phyloP scores from a whole-genome alignment of 2,888 invertebrate genomes.

The Sericinus montela region DNA sequence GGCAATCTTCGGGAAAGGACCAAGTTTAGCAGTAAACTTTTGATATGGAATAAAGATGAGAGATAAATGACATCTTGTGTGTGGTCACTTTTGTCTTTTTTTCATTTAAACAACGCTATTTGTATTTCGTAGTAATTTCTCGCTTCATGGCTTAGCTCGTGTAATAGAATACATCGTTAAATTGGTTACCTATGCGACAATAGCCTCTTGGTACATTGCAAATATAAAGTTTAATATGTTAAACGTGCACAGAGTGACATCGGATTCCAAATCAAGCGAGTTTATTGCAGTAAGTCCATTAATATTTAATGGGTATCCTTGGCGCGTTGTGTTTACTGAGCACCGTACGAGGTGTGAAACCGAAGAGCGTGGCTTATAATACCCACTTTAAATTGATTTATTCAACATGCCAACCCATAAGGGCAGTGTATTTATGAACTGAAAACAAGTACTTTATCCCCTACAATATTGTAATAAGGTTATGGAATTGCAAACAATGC shows the following conservation, averaged over 20 bases:
- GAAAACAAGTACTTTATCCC: conserved; percentile 7
- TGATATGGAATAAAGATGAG: too few relatives aligned
- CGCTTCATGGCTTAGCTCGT: background rate
- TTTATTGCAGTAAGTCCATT: conserved; percentile 38
- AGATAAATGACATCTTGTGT: too few relatives aligned
- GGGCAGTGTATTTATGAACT: conserved; percentile 10
- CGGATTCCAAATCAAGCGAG: conserved; percentile 37
- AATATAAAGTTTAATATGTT: conserved; percentile 20
- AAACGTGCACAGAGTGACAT: conserved; percentile 29
- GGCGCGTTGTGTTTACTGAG: conserved; percentile 43
- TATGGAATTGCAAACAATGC: background rate
- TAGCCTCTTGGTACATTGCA: conserved; percentile 8
- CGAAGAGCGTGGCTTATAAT: conserved; percentile 45
- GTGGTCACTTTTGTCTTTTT: too few relatives aligned
- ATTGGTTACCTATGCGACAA: conserved; percentile 1
- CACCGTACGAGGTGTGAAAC: conserved; percentile 44
- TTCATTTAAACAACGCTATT: too few relatives aligned
- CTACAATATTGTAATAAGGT: background rate
- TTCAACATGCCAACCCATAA: conserved; percentile 23
- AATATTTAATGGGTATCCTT: conserved; percentile 42
- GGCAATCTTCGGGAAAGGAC: too few relatives aligned
- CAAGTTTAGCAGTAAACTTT: too few relatives aligned
- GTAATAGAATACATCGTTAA: conserved; percentile 3
- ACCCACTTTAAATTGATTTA: conserved; percentile 43
- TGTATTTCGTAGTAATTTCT: too few relatives aligned